phyloP scores from a whole-genome alignment of 2,113 vertebrate genomes.

The Calonectris borealis region DNA sequence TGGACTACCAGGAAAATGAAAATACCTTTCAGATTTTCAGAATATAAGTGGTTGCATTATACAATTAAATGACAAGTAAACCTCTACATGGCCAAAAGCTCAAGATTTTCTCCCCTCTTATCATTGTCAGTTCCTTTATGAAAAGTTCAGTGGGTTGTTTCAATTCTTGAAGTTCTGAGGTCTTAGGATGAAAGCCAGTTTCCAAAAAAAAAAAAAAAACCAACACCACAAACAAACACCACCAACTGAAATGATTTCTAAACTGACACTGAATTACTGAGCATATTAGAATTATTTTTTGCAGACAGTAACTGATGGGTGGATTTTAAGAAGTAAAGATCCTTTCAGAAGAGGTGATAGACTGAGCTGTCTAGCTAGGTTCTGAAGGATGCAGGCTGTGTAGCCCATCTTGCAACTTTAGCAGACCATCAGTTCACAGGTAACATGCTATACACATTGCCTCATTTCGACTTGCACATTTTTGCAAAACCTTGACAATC shows the following conservation, averaged over 20 bases:
- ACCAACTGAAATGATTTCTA: not conserved
- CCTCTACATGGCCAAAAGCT: not conserved
- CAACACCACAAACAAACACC: too few species aligned
- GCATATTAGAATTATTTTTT: not conserved
- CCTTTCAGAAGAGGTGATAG: not conserved
- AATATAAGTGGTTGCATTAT: not conserved
- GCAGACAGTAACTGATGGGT: not conserved
- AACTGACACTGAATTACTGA: not conserved
- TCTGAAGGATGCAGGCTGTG: not conserved
- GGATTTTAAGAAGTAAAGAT: not conserved
- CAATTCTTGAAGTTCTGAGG: not conserved
- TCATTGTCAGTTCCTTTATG: not conserved
- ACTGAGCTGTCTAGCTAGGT: not conserved
- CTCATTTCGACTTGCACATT: not conserved
- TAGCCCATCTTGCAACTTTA: not conserved
- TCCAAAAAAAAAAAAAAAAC: not conserved
- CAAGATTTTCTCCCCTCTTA: not conserved
- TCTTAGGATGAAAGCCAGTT: not conserved
- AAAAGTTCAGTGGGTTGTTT: not conserved
- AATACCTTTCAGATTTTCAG: not conserved
- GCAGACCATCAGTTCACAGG: not conserved
- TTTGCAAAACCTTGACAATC: not conserved
- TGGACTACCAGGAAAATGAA: not conserved
- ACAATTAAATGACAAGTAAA: not conserved
- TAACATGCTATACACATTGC: not conserved